Conservation (phyloP, 2,113 vertebrate species). For the Syrmaticus mikado region DNA sequence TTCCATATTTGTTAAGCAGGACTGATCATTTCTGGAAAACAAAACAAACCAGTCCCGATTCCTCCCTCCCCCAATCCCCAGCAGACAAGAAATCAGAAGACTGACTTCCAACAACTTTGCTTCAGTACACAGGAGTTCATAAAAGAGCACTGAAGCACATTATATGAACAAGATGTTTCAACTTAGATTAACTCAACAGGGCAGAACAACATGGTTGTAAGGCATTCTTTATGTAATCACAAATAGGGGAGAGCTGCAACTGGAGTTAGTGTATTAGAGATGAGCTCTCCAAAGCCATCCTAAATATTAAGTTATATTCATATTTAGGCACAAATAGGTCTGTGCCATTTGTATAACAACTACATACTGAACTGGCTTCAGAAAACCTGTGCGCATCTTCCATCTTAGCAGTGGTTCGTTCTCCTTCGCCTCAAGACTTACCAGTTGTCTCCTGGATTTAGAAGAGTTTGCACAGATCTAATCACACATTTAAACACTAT, state of each 20-base stretch:
- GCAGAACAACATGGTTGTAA: conserved; percentile 47
- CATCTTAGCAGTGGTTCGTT: not conserved
- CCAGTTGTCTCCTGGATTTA: not conserved
- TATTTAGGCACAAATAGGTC: not conserved
- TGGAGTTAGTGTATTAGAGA: not conserved
- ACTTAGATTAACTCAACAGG: conserved; percentile 48
- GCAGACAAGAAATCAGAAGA: conserved; percentile 35
- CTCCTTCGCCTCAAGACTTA: not conserved
- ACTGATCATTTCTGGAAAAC: conserved; percentile 60
- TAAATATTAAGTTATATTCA: not conserved
- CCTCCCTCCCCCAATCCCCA: not conserved
- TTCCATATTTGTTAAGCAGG: conserved; percentile 64
- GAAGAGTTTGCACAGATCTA: not conserved
- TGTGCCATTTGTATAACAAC: not conserved
- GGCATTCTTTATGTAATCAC: conserved; percentile 25
- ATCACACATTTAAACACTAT: not conserved
- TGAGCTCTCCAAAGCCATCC: not conserved
- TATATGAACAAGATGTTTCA: conserved; percentile 70
- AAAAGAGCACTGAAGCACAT: conserved; percentile 60
- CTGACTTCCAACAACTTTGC: conserved; percentile 43
- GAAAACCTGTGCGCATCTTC: not conserved
- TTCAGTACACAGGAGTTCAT: conserved; percentile 41
- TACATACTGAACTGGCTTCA: not conserved
- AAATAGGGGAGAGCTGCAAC: not conserved
- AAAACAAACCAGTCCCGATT: conserved; percentile 51